Conservation (phyloP, 1,140 invertebrate species). For the Antheraea pernyi region DNA sequence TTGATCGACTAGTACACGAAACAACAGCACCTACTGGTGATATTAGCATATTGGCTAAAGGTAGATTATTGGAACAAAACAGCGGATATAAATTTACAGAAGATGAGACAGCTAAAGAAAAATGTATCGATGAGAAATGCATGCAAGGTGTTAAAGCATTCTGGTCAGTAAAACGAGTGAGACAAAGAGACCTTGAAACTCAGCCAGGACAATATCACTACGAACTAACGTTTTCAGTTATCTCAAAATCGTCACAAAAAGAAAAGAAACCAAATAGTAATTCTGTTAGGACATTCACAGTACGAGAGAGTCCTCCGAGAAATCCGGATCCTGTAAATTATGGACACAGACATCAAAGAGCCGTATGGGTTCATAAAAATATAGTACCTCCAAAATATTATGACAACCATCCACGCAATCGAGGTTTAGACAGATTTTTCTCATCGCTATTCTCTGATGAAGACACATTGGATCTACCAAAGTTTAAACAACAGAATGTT, state of each 20-base stretch:
- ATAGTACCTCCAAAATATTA: constrained; percentile 43
- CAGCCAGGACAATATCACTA: constrained; percentile 77
- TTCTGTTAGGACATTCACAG: constrained; percentile 72
- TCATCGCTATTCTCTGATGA: constrained; percentile 61
- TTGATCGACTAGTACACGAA: constrained; percentile 67
- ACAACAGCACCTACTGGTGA: constrained; percentile 79
- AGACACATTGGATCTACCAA: constrained; percentile 34
- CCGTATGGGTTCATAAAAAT: constrained; percentile 70
- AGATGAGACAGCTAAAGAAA: constrained; percentile 73
- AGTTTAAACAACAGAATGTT: constrained; percentile 41
- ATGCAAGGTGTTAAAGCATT: constrained; percentile 77
- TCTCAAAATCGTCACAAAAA: constrained; percentile 69
- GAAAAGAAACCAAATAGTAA: constrained; percentile 61
- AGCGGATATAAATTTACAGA: constrained; percentile 79
- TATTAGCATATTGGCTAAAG: constrained; percentile 80
- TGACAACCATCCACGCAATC: constrained; percentile 39
- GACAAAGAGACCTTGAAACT: constrained; percentile 79
- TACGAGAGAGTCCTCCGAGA: constrained; percentile 60
- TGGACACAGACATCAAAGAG: constrained; percentile 44
- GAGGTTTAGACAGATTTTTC: constrained; percentile 61
- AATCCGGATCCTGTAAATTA: constrained; percentile 17
- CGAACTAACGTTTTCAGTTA: constrained; percentile 83
- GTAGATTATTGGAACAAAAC: constrained; percentile 77
- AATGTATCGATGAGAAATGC: constrained; percentile 56
- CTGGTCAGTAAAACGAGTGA: constrained; percentile 82